Percentiles rank a stretch among this genome's conserved stretches.
These are phyloP conservation scores for Apostichopus japonicus DNA, from an alignment of 35 echinoderm and acorn worm species.

Conservation along the genomic window DNA sequence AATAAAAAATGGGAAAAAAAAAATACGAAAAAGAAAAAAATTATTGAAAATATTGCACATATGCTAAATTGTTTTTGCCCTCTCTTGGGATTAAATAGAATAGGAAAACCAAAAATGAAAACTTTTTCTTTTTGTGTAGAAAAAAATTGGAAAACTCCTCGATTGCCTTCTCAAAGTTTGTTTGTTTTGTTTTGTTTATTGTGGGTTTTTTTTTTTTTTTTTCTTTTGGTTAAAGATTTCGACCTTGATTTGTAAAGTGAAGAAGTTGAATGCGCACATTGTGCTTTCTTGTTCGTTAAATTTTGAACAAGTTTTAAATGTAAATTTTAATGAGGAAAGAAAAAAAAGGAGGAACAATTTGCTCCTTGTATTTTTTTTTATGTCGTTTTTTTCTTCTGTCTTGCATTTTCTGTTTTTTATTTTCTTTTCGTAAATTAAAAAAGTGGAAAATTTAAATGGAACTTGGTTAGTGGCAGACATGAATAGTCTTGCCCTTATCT, in stretches of 20 bases:
- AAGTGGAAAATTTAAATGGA: conserved; percentile 60
- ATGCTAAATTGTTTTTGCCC: conserved; percentile 35
- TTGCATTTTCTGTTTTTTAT: conserved; percentile 42
- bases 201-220: neutral
- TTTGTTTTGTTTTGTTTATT: conserved; percentile 21
- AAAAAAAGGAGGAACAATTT: conserved; percentile 10
- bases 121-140: conserved; percentile 18
- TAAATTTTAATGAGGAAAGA: neutral
- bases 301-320: neutral
- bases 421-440: conserved; percentile 40
- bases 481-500: neutral
- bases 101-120: conserved; percentile 50
- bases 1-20: conserved; percentile 41
- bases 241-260: conserved; percentile 37
- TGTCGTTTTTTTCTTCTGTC: conserved; percentile 8
- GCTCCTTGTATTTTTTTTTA: conserved; percentile 5
- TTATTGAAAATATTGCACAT: conserved; percentile 58
- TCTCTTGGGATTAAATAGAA: conserved; percentile 46
- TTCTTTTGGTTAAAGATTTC: neutral
- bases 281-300: conserved; percentile 4
- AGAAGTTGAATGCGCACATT: conserved; percentile 29
- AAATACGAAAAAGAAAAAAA: conserved; percentile 22
- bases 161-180: neutral
- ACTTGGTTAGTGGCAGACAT: conserved; percentile 1
- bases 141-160: conserved; percentile 37